phyloP scores from a whole-genome alignment of 2,888 invertebrate species.

The Parapristionchus giblindavisi region DNA sequence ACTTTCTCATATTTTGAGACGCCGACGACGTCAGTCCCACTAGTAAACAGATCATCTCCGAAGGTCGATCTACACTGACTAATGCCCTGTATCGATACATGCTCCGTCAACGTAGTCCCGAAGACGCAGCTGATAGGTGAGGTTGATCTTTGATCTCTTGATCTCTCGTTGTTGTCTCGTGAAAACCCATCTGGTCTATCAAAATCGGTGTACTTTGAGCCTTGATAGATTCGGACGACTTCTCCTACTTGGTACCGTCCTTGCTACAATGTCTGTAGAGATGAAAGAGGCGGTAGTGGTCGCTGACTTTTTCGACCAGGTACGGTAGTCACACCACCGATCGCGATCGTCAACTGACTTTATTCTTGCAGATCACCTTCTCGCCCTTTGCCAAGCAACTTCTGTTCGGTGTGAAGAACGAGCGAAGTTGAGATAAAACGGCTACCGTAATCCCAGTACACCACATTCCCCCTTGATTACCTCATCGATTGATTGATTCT shows the following conservation, averaged over 20 bases:
- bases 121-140: constrained; percentile 64
- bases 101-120: constrained; percentile 59
- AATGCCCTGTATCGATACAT: constrained; percentile 67
- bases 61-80: constrained; percentile 60
- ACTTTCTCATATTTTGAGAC: constrained; percentile 48
- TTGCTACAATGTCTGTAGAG: constrained; percentile 68
- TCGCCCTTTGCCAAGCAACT: constrained; percentile 66
- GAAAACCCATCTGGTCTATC: background rate
- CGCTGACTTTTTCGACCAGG: constrained; percentile 66
- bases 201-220: background rate
- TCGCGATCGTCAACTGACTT: background rate
- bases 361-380: constrained; percentile 53
- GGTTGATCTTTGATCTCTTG: background rate
- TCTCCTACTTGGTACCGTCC: constrained; percentile 65
- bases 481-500: no score
- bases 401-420: constrained; percentile 61
- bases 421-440: constrained; percentile 41
- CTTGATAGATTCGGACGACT: constrained; percentile 61
- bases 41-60: constrained; percentile 55
- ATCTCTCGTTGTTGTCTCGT: background rate
- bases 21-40: constrained; percentile 63
- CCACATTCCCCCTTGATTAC: no score
- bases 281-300: constrained; percentile 68
- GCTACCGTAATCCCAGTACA: no score
- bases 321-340: no score